Percentiles rank a stretch among this genome's conserved stretches.
phyloP scores from a whole-genome alignment of 2,797 vertebrate species.

The Micromesistius poutassou region DNA sequence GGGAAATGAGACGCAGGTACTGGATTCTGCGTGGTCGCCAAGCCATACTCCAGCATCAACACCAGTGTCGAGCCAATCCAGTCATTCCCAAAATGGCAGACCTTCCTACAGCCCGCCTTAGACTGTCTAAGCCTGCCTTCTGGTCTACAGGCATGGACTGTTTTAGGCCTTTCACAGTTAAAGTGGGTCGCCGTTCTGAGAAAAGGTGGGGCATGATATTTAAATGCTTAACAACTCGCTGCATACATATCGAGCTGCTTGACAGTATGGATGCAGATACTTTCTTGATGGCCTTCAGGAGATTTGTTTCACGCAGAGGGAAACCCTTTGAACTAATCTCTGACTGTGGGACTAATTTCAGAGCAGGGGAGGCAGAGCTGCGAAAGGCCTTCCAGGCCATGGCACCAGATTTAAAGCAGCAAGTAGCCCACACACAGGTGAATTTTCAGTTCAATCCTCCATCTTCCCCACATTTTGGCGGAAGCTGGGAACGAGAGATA shows the following conservation, averaged over 20 bases:
- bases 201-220: slow-evolving; percentile 6
- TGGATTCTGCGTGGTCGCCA: slow-evolving; percentile 19
- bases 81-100: too few species aligned
- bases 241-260: too few species aligned
- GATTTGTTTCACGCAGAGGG: neutral
- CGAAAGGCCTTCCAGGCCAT: slow-evolving; percentile 2
- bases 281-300: slow-evolving; percentile 8
- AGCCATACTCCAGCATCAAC: slow-evolving; percentile 7
- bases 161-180: neutral
- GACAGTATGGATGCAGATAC: too few species aligned
- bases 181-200: neutral
- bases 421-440: neutral
- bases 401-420: neutral
- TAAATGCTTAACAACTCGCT: neutral
- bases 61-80: slow-evolving; percentile 15
- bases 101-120: slow-evolving; percentile 7
- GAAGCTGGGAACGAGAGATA: slow-evolving; percentile 1
- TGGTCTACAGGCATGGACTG: slow-evolving; percentile 14
- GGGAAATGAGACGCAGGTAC: neutral
- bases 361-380: neutral
- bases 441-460: slow-evolving; percentile 5
- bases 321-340: slow-evolving; percentile 6
- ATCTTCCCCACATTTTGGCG: slow-evolving; percentile 6
- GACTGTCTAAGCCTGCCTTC: slow-evolving; percentile 5
- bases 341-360: slow-evolving; percentile 7